Evolutionary conservation across 2,888 invertebrate genomes (phyloP), one percentile per base, ranked within the genome.

Genomic region (Marasmarcha lunaedactyla): DNA sequence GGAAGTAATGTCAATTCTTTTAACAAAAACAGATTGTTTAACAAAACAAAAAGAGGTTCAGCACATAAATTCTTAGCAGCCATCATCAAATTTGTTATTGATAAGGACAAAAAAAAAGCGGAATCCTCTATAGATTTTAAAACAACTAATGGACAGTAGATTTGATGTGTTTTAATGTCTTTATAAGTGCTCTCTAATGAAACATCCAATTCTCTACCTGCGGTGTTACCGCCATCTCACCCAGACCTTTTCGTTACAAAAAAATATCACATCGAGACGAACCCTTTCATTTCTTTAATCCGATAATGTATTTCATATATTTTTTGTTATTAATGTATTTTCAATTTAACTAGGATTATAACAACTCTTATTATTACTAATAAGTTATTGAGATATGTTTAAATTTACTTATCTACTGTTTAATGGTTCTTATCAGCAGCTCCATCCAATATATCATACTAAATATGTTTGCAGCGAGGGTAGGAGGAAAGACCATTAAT

Each of bases 151-250:
- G 57, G 57, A 52, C 55, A 61, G 55, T 62, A 55, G 55, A 57
- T 52, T 67, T 59, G 57, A 58, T 57, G 47, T 52, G 67, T 44
- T 76, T 70, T 79, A 83, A 81, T 83, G 83, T 77, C 83, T 83
- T 78, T 81, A 81, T 81, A 81, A 81, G 79, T 81, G 83, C 71
- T 67, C 63, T 66, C 69, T 79, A 79, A 81, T 81, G 79, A 81
- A 83, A 81, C 63, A 62, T 58, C 58, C 59, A 60, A 62, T 77
- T 65, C 78, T 79, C 79, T 81, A 83, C 81, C 81, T 81, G 81
- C 63, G 57, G 63, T 61, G 66, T 72, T 74, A 77, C 74, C 76
- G n/a, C n/a, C n/a, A n/a, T n/a, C n/a, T n/a, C n/a, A n/a, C n/a
- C n/a, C n/a, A n/a, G n/a, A n/a, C n/a, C n/a, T n/a, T n/a, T n/a